phyloP scores from a whole-genome alignment of 1,140 invertebrate species.

The Dufourea novaeangliae region DNA sequence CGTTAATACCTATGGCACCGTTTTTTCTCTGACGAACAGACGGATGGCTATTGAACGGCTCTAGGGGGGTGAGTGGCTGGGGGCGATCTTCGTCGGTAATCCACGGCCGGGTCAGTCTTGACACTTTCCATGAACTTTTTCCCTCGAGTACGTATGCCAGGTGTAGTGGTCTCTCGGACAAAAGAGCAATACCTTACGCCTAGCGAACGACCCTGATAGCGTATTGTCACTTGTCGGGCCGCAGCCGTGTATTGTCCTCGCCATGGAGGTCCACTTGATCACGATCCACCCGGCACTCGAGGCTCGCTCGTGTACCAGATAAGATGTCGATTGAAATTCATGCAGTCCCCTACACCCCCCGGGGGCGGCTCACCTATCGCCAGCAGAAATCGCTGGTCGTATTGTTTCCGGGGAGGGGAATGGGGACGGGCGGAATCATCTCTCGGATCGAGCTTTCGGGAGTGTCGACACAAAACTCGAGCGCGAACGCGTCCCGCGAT shows the following conservation, averaged over 20 bases:
- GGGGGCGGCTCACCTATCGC: conserved; percentile 44
- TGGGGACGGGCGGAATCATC: too few relatives aligned
- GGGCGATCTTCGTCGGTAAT: conserved; percentile 42
- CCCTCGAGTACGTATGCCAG: conserved; percentile 67
- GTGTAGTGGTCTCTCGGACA: conserved; percentile 69
- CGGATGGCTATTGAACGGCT: conserved; percentile 42
- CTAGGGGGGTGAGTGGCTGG: too few relatives aligned
- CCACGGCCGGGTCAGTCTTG: conserved; percentile 67
- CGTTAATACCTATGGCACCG: conserved; percentile 19
- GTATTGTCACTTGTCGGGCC: conserved; percentile 78
- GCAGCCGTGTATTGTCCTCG: conserved; percentile 79
- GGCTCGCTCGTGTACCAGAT: conserved; percentile 68
- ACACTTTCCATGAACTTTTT: conserved; percentile 69
- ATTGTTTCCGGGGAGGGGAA: conserved; percentile 60
- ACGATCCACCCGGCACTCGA: conserved; percentile 72
- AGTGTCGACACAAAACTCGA: conserved; percentile 50
- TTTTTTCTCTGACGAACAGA: conserved; percentile 2
- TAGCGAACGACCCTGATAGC: conserved; percentile 76
- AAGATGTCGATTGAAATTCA: conserved; percentile 81
- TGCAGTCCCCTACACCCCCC: conserved; percentile 63
- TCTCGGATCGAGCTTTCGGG: conserved; percentile 38
- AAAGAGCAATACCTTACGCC: conserved; percentile 79
- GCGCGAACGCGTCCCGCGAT: conserved; percentile 9
- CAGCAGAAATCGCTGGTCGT: conserved; percentile 47
- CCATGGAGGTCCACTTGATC: conserved; percentile 80